Evolutionary conservation across 2,113 vertebrate species (phyloP).

Genomic region (Lathamus discolor): DNA sequence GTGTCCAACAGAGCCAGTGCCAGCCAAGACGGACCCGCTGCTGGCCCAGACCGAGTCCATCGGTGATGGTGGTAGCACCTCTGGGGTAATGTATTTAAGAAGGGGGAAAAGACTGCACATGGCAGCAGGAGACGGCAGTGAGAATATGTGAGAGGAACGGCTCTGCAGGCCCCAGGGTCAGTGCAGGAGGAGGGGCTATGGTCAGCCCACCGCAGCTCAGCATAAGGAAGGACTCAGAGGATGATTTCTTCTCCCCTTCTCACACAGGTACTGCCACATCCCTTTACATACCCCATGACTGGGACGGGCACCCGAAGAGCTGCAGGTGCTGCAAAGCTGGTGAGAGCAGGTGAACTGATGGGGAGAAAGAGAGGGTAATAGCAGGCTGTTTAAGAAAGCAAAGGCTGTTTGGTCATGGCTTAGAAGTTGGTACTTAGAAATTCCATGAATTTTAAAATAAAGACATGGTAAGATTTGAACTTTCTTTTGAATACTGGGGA

Average conservation of each 20-base stretch:
- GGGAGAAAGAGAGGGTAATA: neutral
- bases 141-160: neutral
- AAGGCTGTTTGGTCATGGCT: slow-evolving; percentile 28
- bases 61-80: neutral
- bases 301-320: neutral
- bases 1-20: neutral
- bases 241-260: neutral
- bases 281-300: neutral
- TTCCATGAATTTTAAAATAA: slow-evolving; percentile 72
- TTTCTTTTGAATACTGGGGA: slow-evolving; percentile 33
- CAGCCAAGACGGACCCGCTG: neutral
- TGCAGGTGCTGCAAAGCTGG: neutral
- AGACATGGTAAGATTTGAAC: slow-evolving; percentile 17
- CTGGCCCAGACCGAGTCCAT: neutral
- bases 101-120: neutral
- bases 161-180: neutral
- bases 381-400: slow-evolving; percentile 5
- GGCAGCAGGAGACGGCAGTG: neutral
- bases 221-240: neutral
- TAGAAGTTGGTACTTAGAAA: slow-evolving; percentile 64
- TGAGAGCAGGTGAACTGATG: neutral
- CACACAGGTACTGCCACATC: neutral
- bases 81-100: neutral
- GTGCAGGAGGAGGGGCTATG: neutral
- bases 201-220: neutral